Evolutionary conservation across 2,888 invertebrate species (phyloP).

Genomic region (Euzophera pinguis): DNA sequence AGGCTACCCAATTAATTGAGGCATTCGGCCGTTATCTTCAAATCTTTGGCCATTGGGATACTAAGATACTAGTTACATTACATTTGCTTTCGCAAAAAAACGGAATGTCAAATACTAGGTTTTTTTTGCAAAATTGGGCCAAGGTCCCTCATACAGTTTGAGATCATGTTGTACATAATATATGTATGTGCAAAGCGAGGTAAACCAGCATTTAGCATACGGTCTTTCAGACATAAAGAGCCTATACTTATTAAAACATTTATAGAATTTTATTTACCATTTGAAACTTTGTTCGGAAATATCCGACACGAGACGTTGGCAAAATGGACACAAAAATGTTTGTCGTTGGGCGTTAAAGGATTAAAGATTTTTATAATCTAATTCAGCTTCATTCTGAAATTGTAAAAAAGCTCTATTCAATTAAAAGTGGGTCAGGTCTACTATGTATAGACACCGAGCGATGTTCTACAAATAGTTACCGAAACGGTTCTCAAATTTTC

Average conservation of each 20-base stretch:
- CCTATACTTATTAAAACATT: constrained; percentile 14
- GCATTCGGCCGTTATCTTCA: neutral
- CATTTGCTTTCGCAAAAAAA: neutral
- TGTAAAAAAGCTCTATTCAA: no score
- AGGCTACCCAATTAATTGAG: neutral
- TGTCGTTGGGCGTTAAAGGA: no score
- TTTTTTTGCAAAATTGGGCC: constrained; percentile 48
- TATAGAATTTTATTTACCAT: neutral
- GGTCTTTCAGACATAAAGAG: constrained; percentile 31
- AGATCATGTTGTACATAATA: constrained; percentile 36
- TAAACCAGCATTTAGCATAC: constrained; percentile 38
- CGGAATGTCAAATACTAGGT: constrained; percentile 5
- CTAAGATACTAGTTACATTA: neutral
- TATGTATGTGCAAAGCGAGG: constrained; percentile 36
- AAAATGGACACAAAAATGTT: no score
- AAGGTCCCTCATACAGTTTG: constrained; percentile 54
- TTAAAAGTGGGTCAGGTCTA: no score
- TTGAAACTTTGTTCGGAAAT: no score
- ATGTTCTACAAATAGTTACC: no score
- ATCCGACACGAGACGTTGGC: no score
- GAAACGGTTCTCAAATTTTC: neutral
- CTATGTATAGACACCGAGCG: no score
- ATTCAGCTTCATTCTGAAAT: no score
- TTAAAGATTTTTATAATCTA: no score
- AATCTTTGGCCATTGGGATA: constrained; percentile 9